These are phyloP conservation scores for Esox lucius DNA, from an alignment of 2,797 vertebrate species.

Conservation along the genomic window DNA sequence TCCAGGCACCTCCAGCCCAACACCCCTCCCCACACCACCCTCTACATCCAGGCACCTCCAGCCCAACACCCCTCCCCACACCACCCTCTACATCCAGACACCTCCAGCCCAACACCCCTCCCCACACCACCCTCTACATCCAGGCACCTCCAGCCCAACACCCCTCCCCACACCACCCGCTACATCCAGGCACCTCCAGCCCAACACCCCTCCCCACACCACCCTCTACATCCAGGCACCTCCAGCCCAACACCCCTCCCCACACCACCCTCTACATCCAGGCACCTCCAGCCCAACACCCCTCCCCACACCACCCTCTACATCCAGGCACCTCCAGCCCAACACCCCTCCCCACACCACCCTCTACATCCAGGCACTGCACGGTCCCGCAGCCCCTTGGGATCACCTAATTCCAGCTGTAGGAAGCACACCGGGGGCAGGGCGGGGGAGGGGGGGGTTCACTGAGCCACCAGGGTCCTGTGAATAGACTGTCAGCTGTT, in stretches of 20 bases:
- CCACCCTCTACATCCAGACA: conserved; percentile 6
- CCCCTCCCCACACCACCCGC: no score
- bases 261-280: no score
- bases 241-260: no score
- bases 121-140: no score
- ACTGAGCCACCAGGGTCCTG: conserved; percentile 56
- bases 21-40: no score
- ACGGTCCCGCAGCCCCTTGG: conserved; percentile 44
- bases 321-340: background rate
- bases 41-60: background rate
- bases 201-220: no score
- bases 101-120: background rate
- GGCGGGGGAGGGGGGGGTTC: conserved; percentile 24
- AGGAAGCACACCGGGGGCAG: conserved; percentile 55
- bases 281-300: background rate
- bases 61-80: no score
- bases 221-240: background rate
- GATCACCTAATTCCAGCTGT: conserved; percentile 61
- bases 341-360: background rate
- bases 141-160: background rate
- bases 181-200: background rate
- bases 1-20: background rate
- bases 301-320: no score
- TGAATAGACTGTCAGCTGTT: conserved; percentile 79
- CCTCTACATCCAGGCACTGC: conserved; percentile 34